These are phyloP conservation scores for Ispidina lecontei DNA, from an alignment of 2,797 vertebrate genomes.

Conservation along the genomic window DNA sequence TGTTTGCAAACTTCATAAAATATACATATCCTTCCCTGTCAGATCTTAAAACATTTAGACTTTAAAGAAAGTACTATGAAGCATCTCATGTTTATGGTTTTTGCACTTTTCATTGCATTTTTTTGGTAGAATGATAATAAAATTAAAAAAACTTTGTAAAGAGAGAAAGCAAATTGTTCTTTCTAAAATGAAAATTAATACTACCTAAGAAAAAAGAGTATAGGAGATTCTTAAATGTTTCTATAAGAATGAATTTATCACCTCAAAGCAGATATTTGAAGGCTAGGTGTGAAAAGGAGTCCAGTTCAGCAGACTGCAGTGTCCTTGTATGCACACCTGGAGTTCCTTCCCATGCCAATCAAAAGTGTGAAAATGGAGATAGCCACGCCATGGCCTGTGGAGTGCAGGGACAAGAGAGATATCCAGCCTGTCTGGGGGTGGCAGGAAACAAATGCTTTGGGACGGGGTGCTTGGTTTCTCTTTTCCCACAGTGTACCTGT, in stretches of 20 bases:
- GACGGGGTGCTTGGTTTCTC: neutral
- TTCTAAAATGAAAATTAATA: neutral
- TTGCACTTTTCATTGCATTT: neutral
- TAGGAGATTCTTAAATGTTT: neutral
- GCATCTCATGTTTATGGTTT: neutral
- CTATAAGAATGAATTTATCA: neutral
- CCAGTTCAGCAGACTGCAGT: neutral
- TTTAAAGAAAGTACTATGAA: constrained; percentile 7
- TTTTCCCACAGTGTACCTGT: neutral
- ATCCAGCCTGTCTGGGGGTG: too few relatives aligned
- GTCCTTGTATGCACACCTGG: neutral
- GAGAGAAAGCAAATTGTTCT: neutral
- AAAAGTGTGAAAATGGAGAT: neutral
- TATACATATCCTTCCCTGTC: neutral
- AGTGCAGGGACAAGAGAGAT: too few relatives aligned
- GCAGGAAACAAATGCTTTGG: neutral
- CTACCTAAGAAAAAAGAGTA: neutral
- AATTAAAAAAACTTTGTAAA: neutral
- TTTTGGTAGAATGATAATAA: neutral
- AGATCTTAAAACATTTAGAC: constrained; percentile 26
- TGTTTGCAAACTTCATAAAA: constrained; percentile 47
- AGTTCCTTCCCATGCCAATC: neutral
- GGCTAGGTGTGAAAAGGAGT: neutral
- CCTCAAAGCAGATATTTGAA: neutral
- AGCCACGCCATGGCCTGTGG: accelerated